Evolutionary conservation across 2,888 invertebrate species (phyloP).

Genomic region (Sphaeridia pumilis): DNA sequence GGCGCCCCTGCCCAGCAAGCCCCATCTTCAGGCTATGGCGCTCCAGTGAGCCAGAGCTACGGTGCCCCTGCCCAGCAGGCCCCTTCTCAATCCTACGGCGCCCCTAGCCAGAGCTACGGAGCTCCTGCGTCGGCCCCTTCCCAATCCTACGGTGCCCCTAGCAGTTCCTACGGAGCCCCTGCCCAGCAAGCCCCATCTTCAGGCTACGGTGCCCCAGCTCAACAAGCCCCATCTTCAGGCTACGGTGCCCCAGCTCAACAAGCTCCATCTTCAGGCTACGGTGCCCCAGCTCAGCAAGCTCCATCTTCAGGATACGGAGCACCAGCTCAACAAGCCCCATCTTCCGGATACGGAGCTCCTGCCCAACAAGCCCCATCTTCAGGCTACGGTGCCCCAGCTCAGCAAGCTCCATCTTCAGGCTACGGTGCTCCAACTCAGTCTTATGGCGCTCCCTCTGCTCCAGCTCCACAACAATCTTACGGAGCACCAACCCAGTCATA

Average conservation of each 20-base stretch:
- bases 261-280: not conserved
- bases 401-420: not conserved
- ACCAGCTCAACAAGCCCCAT: not conserved
- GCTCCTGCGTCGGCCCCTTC: not conserved
- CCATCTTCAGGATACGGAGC: not conserved
- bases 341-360: not conserved
- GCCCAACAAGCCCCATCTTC: not conserved
- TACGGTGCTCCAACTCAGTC: constrained; percentile 1
- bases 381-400: not conserved
- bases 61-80: not conserved
- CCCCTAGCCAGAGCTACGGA: not conserved
- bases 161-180: constrained; percentile 1
- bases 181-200: not conserved
- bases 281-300: not conserved
- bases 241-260: not conserved
- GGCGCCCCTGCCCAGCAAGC: not conserved
- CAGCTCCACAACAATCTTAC: not conserved
- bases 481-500: not conserved
- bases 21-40: not conserved
- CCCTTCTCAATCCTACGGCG: not conserved
- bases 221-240: not conserved
- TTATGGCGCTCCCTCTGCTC: not conserved
- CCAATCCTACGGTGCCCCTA: constrained; percentile 1
- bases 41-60: not conserved
- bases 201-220: not conserved